Conservation (phyloP, 2,113 vertebrate species). For the Myiozetetes cayanensis region DNA sequence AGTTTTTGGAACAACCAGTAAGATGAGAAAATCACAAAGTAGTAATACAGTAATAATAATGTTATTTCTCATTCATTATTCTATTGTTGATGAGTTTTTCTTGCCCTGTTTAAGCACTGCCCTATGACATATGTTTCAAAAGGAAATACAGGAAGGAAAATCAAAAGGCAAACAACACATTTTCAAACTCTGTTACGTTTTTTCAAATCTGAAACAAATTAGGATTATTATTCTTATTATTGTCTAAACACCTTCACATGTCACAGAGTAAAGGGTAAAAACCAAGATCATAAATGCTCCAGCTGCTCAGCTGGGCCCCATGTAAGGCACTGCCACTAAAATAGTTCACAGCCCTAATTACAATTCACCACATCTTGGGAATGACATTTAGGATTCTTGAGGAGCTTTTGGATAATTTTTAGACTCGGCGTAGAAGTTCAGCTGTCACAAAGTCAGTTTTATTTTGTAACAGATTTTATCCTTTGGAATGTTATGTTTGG, state of each 20-base stretch:
- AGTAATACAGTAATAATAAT: background rate
- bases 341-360: slow-evolving; percentile 53
- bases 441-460: slow-evolving; percentile 44
- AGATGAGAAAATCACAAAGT: background rate
- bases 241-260: background rate
- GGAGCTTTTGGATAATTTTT: slow-evolving; percentile 53
- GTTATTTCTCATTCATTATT: background rate
- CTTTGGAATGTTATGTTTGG: slow-evolving; percentile 61
- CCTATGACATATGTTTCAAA: background rate
- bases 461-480: slow-evolving; percentile 50
- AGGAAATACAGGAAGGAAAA: background rate
- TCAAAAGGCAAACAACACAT: background rate
- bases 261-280: background rate
- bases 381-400: slow-evolving; percentile 57
- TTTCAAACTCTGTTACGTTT: background rate
- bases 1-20: background rate
- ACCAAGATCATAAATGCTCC: background rate
- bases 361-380: slow-evolving; percentile 53
- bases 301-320: slow-evolving; percentile 19
- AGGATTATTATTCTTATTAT: background rate
- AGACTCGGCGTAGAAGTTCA: background rate
- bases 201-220: background rate
- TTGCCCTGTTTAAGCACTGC: background rate
- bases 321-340: slow-evolving; percentile 37
- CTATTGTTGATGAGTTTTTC: background rate